Evolutionary conservation across 2,888 invertebrate genomes (phyloP).

Genomic region (Operophtera brumata): DNA sequence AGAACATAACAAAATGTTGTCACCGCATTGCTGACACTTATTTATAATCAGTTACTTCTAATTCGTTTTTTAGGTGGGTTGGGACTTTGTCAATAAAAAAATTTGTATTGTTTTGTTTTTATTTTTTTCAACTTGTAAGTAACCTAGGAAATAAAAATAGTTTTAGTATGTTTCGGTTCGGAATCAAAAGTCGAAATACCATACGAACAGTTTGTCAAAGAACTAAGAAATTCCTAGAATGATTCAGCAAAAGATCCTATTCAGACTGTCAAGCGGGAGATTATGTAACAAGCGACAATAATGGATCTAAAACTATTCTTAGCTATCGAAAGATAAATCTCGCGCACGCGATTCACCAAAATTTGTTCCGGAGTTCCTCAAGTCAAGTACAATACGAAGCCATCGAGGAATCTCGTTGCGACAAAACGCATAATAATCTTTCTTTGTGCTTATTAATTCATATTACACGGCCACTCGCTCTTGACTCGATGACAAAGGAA

Average conservation of each 20-base stretch:
- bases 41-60: constrained; percentile 6
- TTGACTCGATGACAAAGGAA: constrained; percentile 73
- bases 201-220: no score
- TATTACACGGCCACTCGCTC: constrained; percentile 79
- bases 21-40: constrained; percentile 35
- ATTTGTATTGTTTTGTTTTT: no score
- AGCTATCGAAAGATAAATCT: constrained; percentile 21
- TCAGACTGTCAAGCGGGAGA: neutral
- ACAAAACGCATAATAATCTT: constrained; percentile 74
- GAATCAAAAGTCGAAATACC: no score
- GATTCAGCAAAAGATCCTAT: neutral
- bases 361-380: constrained; percentile 70
- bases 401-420: constrained; percentile 54
- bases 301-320: constrained; percentile 46
- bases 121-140: no score
- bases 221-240: no score
- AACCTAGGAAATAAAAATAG: no score
- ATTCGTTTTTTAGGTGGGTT: constrained; percentile 4
- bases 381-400: constrained; percentile 54
- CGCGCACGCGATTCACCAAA: constrained; percentile 69
- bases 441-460: constrained; percentile 80
- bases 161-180: no score
- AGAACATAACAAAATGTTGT: constrained; percentile 30
- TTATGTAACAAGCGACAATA: constrained; percentile 27
- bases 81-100: neutral